These are phyloP conservation scores for Aleiodes leptofemur DNA, from an alignment of 2,888 invertebrate species.

Conservation along the genomic window DNA sequence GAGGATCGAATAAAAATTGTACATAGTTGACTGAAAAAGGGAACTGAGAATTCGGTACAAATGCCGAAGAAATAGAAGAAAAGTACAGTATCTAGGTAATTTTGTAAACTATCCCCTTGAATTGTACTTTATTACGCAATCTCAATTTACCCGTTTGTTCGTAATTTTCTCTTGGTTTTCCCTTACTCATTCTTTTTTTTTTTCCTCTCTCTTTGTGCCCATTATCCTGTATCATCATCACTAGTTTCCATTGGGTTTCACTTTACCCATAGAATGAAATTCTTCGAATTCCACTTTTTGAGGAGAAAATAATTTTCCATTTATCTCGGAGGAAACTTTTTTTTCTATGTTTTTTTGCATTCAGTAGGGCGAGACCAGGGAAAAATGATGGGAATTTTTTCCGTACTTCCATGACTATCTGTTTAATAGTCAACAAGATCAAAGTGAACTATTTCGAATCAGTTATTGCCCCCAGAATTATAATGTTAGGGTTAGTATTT, in stretches of 20 bases:
- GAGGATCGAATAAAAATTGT: slow-evolving; percentile 20
- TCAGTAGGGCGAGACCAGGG: too few relatives aligned
- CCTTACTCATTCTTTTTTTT: background rate
- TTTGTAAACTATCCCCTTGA: slow-evolving; percentile 11
- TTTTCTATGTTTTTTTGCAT: too few relatives aligned
- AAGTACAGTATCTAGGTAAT: background rate
- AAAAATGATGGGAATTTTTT: too few relatives aligned
- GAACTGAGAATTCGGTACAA: slow-evolving; percentile 18
- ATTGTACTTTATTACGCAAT: slow-evolving; percentile 49
- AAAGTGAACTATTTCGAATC: too few relatives aligned
- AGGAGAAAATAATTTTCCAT: too few relatives aligned
- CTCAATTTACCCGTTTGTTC: slow-evolving; percentile 48
- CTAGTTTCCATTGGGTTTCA: slow-evolving; percentile 23
- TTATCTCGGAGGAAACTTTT: too few relatives aligned
- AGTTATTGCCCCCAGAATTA: too few relatives aligned
- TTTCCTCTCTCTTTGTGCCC: background rate
- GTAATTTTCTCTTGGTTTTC: slow-evolving; percentile 21
- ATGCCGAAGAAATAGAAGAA: slow-evolving; percentile 23
- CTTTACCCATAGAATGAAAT: slow-evolving; percentile 36
- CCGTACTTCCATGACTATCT: too few relatives aligned
- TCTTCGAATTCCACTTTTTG: slow-evolving; percentile 2
- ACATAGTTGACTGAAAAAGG: slow-evolving; percentile 21
- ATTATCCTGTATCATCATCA: slow-evolving; percentile 16
- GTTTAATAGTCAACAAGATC: too few relatives aligned
- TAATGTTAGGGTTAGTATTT: too few relatives aligned